phyloP scores from a whole-genome alignment of 2,113 vertebrate genomes.

The Atrichornis clamosus region DNA sequence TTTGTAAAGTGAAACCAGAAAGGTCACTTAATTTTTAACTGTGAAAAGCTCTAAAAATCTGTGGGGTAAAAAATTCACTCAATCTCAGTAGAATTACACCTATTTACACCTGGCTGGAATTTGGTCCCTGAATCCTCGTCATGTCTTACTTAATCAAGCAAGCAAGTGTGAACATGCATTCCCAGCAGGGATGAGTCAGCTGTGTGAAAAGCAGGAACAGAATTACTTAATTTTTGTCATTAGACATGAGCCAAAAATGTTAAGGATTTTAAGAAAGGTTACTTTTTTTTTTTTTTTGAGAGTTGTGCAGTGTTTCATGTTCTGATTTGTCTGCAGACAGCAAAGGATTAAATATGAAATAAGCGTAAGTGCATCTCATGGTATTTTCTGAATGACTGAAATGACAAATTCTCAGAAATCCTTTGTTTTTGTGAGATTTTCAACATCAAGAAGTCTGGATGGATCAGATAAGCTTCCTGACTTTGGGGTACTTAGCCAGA shows the following conservation, averaged over 20 bases:
- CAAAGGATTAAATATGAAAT: neutral
- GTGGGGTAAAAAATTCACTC: neutral
- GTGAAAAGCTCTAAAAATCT: neutral
- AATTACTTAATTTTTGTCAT: neutral
- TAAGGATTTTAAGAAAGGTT: neutral
- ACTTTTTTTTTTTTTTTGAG: neutral
- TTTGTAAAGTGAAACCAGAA: neutral
- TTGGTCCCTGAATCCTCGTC: neutral
- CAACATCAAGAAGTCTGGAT: neutral
- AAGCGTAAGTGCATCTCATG: neutral
- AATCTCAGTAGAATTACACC: neutral
- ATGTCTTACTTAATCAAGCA: neutral
- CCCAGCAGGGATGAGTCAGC: neutral
- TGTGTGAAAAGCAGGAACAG: neutral
- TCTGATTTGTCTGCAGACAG: neutral
- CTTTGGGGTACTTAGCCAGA: slow-evolving; percentile 20
- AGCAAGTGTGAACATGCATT: neutral
- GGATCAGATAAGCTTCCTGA: slow-evolving; percentile 8
- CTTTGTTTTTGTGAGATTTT: slow-evolving; percentile 3
- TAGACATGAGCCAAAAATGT: neutral
- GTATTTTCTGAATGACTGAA: neutral
- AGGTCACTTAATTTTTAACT: neutral
- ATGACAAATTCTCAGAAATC: neutral
- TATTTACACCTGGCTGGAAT: slow-evolving; percentile 10
- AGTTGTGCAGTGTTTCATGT: neutral